Percentiles rank a stretch among this genome's conserved stretches.
phyloP scores from a whole-genome alignment of 2,113 vertebrate species.

The Alethe castanea region DNA sequence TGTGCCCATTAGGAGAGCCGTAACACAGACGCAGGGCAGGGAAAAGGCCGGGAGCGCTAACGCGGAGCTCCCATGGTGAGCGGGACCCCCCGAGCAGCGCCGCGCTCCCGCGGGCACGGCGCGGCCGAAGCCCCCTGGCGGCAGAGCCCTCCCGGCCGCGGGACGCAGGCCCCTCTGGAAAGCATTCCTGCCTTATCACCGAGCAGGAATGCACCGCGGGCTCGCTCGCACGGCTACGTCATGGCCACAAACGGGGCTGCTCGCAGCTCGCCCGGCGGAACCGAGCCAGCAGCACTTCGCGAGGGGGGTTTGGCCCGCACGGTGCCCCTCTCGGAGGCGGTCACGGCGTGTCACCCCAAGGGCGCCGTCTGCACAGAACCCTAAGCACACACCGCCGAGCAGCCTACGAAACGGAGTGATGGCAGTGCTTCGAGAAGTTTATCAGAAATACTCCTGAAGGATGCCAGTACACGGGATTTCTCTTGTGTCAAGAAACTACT shows the following conservation, averaged over 20 bases:
- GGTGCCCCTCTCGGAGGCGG: background rate
- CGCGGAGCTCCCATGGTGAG: fast-evolving
- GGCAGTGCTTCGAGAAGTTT: background rate
- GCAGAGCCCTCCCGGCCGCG: background rate
- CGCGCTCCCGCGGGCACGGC: background rate
- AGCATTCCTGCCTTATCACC: background rate
- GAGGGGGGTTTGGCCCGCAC: fast-evolving
- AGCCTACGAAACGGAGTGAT: fast-evolving
- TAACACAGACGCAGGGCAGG: fast-evolving
- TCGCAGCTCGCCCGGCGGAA: fast-evolving
- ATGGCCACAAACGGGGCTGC: fast-evolving
- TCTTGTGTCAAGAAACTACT: background rate
- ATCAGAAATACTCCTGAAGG: background rate
- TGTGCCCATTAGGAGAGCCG: background rate
- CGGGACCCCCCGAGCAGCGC: fast-evolving
- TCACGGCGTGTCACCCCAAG: background rate
- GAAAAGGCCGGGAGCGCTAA: background rate
- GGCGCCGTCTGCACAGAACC: fast-evolving
- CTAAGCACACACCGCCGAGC: fast-evolving
- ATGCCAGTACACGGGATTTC: background rate
- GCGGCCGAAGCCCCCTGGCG: background rate
- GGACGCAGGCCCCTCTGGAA: background rate
- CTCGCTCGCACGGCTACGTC: background rate
- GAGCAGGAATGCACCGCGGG: background rate
- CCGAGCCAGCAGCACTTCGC: fast-evolving